phyloP scores from a whole-genome alignment of 2,797 vertebrate genomes.

The Neoniphon sammara region DNA sequence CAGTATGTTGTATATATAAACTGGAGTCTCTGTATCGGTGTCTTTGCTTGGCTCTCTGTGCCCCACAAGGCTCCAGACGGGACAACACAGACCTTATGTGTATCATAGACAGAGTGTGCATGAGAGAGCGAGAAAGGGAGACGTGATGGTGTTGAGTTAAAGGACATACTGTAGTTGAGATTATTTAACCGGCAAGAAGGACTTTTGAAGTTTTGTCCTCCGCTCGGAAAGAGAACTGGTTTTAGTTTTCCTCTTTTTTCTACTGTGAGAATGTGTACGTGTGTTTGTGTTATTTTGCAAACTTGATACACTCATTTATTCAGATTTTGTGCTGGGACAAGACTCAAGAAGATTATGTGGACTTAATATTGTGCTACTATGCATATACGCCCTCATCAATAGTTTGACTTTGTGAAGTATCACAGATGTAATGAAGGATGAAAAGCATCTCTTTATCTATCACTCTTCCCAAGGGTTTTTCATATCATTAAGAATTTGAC shows the following conservation, averaged over 20 bases:
- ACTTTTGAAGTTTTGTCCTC: conserved; percentile 63
- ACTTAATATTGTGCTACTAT: conserved; percentile 57
- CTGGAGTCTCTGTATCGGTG: conserved; percentile 73
- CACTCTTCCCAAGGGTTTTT: conserved; percentile 34
- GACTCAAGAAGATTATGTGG: conserved; percentile 41
- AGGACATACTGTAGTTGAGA: conserved; percentile 53
- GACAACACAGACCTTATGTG: conserved; percentile 46
- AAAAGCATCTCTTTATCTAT: conserved; percentile 33
- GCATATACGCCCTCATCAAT: conserved; percentile 60
- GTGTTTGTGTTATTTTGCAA: conserved; percentile 64
- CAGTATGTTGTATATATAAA: conserved; percentile 69
- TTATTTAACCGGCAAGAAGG: conserved; percentile 55
- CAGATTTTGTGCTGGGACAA: conserved; percentile 57
- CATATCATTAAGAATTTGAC: conserved; percentile 17
- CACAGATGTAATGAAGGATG: conserved; percentile 47
- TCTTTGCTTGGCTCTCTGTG: conserved; percentile 69
- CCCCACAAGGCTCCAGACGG: conserved; percentile 42
- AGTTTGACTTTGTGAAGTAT: conserved; percentile 57
- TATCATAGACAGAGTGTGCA: conserved; percentile 65
- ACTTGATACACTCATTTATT: conserved; percentile 62
- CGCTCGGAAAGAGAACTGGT: conserved; percentile 55
- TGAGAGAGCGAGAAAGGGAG: conserved; percentile 33
- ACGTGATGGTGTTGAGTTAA: conserved; percentile 34
- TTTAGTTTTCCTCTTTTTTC: conserved; percentile 64
- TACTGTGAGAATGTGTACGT: conserved; percentile 72